phyloP scores from a whole-genome alignment of 1,140 invertebrate genomes.

The Ctenoplectra terminalis region DNA sequence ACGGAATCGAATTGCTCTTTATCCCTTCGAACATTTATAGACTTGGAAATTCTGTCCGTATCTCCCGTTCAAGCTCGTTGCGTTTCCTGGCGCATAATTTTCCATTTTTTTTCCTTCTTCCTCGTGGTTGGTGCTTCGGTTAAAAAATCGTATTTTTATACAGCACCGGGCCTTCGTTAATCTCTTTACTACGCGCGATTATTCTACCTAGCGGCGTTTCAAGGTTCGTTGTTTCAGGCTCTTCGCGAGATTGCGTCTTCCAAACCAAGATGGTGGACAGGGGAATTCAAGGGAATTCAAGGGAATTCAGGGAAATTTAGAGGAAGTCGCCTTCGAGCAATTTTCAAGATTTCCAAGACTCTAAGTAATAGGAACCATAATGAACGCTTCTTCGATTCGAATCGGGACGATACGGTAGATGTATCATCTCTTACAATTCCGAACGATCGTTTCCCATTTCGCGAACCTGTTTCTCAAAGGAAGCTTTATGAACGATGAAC shows the following conservation, averaged over 20 bases:
- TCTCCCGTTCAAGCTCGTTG: constrained; percentile 5
- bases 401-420: not conserved
- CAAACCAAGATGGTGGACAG: not conserved
- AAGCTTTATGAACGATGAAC: not conserved
- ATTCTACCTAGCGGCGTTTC: constrained; percentile 5
- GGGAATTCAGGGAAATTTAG: not conserved
- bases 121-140: not conserved
- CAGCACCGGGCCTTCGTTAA: not conserved
- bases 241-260: constrained; percentile 1
- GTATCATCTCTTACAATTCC: not conserved
- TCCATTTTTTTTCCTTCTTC: not conserved
- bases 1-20: not conserved
- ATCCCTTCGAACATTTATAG: no score
- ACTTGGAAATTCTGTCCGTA: not conserved
- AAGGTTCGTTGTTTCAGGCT: constrained; percentile 10
- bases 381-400: not conserved
- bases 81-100: constrained; percentile 20
- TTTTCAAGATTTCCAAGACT: not conserved
- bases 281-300: not conserved
- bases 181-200: constrained; percentile 6
- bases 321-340: not conserved
- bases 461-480: not conserved
- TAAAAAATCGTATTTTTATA: constrained; percentile 36
- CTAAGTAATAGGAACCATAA: not conserved
- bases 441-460: not conserved